These are phyloP conservation scores for Cephalotes varians DNA, from an alignment of 2,888 invertebrate species.

Conservation along the genomic window DNA sequence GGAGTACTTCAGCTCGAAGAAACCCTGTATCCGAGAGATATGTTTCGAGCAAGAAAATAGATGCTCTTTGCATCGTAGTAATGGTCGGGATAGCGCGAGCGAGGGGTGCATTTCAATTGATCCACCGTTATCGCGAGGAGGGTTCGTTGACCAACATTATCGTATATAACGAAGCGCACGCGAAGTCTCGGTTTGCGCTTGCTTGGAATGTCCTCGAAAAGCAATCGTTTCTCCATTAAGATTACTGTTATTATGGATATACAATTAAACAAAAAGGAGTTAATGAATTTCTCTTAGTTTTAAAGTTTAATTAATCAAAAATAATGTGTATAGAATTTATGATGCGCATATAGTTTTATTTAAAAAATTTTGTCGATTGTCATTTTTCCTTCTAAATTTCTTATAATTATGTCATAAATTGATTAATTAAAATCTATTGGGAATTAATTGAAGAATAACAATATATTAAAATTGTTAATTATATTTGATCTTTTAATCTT, in stretches of 20 bases:
- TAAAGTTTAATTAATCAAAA: constrained; percentile 7
- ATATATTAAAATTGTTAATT: background rate
- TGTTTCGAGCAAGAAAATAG: constrained; percentile 49
- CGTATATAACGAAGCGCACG: constrained; percentile 57
- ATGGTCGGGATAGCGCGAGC: constrained; percentile 43
- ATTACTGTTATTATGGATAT: constrained; percentile 30
- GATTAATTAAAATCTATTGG: background rate
- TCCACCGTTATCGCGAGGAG: constrained; percentile 58
- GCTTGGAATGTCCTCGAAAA: constrained; percentile 51
- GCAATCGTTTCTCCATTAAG: constrained; percentile 59
- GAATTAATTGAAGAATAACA: background rate
- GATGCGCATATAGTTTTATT: background rate
- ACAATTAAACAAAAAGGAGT: background rate
- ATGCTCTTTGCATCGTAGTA: constrained; percentile 60
- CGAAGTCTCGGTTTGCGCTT: constrained; percentile 41
- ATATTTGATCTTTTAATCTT: background rate
- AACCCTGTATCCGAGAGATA: constrained; percentile 3
- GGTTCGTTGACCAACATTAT: constrained; percentile 72
- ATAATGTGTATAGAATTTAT: constrained; percentile 1
- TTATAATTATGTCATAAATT: background rate
- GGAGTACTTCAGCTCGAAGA: background rate
- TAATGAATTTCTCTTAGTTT: background rate
- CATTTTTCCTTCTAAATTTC: background rate
- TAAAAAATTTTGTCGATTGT: background rate
- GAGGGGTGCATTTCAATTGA: constrained; percentile 75